Conservation (phyloP, 1,140 invertebrate genomes). For the Drosophila pandora region DNA sequence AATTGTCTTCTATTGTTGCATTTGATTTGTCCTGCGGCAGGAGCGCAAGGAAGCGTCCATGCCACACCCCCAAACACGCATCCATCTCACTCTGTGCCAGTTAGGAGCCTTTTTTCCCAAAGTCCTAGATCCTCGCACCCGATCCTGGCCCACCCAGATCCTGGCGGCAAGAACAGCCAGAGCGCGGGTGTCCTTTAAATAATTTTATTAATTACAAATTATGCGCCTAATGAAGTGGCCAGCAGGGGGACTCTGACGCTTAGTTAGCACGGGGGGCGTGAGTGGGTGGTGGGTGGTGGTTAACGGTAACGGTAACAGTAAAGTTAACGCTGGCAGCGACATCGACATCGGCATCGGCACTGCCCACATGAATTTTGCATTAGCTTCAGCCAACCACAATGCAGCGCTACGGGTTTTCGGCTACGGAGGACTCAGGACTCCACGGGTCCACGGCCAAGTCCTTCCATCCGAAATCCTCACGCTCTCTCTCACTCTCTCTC, state of each 20-base stretch:
- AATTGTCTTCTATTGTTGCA: constrained; percentile 53
- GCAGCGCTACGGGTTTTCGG: constrained; percentile 53
- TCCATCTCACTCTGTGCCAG: constrained; percentile 7
- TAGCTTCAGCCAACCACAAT: constrained; percentile 78
- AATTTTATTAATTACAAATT: constrained; percentile 80
- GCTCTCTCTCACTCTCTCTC: neutral
- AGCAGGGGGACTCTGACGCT: constrained; percentile 6
- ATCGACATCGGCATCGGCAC: constrained; percentile 43
- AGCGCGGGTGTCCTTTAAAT: constrained; percentile 36
- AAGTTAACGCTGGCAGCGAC: constrained; percentile 43
- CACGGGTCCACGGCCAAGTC: constrained; percentile 34
- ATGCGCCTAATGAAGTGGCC: constrained; percentile 76
- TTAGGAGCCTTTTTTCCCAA: neutral
- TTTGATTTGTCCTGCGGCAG: constrained; percentile 61
- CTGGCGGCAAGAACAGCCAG: neutral
- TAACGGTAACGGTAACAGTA: constrained; percentile 10
- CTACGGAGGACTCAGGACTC: neutral
- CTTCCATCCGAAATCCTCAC: constrained; percentile 4
- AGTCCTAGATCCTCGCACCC: neutral
- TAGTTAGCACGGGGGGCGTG: neutral
- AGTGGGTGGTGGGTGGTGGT: neutral
- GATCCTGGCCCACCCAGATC: neutral
- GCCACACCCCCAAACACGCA: constrained; percentile 60
- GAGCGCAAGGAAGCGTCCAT: constrained; percentile 11
- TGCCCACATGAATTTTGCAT: constrained; percentile 78